Base-by-base conservation (phyloP, 92 coral and sea anemone species). In the Siderastrea radians region DNA sequence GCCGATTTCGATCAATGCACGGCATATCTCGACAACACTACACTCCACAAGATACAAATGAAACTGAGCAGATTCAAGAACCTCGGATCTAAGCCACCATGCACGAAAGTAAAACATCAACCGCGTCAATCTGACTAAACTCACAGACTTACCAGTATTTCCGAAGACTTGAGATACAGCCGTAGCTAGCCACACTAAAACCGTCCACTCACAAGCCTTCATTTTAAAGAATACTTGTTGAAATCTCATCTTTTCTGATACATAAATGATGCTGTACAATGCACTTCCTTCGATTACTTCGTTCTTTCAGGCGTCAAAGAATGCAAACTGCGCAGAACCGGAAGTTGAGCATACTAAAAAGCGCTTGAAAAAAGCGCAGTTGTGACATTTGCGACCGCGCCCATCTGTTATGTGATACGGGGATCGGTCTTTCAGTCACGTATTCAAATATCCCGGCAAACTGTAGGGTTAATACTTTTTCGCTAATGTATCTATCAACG, bases 341-440 rank as follows among this genome's bases (percentile, higher is more conserved):
- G 75, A 80, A 80, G 45, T n/a, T 7, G 9, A 10, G 15, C 38
- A 14, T 67, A 6, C 52, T 74, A 13, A 66, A 51, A 65, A 19
- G 16, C 15, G 26, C 65, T 9, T 5, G 3, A 49, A 14, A n/a
- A 3, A 38, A 2, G 64, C 2, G 15, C 12, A 3, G 84, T 7
- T 68, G 63, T 44, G 38, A 67, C 84, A 69, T 74, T 74, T 53
- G 84, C 63, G 75, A 68, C 75, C 84, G 59, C 84, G 84, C 84
- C 71, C 70, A 78, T 19, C 38, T 26, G 38, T 26, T 26, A 26
- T 26, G 38, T 11, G 4, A 51, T 53, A 13, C 26, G 10, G 5
- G 11, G 16, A 3, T 16, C 57, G 7, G 38, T 7, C 38, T 26
- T 26, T 26, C 38, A 26, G 38, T 26, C 38, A 26, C 38, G 38